Conservation (phyloP, 2,797 vertebrate species). For the Hypotaenidia philippensis region DNA sequence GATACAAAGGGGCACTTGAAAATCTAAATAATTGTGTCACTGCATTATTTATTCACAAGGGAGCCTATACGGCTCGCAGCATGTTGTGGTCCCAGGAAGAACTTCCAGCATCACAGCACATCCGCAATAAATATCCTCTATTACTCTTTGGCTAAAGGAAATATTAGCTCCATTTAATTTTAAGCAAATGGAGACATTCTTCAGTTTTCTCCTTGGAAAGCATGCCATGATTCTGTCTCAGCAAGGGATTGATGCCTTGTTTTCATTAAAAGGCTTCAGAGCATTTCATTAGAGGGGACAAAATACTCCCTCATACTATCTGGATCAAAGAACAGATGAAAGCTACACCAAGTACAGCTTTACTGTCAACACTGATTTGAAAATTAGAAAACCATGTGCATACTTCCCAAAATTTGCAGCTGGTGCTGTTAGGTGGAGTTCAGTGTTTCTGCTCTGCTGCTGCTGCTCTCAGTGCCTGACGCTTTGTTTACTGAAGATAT, state of each 20-base stretch:
- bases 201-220: not conserved
- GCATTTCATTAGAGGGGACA: not conserved
- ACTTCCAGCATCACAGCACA: not conserved
- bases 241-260: not conserved
- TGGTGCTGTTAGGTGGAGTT: not conserved
- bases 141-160: not conserved
- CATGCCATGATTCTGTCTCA: not conserved
- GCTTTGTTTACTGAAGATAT: not conserved
- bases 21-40: not conserved
- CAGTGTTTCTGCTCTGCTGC: not conserved
- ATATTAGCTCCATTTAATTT: not conserved
- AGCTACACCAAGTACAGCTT: not conserved
- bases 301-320: not conserved
- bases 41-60: constrained; percentile 6
- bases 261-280: not conserved
- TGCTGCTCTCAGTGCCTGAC: not conserved
- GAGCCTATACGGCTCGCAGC: not conserved
- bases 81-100: not conserved
- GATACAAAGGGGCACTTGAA: not conserved
- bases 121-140: not conserved
- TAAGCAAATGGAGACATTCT: not conserved
- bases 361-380: not conserved
- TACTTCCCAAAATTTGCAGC: not conserved
- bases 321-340: not conserved
- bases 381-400: not conserved